phyloP scores from a whole-genome alignment of 2,888 invertebrate species.

The Thyatira batis region DNA sequence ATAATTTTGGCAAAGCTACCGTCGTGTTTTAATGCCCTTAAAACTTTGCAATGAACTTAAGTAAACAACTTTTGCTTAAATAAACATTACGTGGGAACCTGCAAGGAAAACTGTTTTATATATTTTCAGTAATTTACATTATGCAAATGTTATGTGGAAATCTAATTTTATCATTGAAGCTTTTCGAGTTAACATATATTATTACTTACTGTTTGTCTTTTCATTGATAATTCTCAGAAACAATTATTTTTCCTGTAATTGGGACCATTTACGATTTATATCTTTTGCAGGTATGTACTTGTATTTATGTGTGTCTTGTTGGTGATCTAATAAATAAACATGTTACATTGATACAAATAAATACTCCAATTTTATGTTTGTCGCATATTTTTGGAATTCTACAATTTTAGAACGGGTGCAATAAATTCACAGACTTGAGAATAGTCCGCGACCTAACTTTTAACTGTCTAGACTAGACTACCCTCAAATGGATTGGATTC shows the following conservation, averaged over 20 bases:
- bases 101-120: background rate
- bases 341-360: too few species aligned
- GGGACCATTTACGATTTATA: too few species aligned
- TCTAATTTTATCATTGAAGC: background rate
- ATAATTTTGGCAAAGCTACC: background rate
- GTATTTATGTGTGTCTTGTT: too few species aligned
- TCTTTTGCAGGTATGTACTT: too few species aligned
- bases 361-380: too few species aligned
- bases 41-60: background rate
- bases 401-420: background rate
- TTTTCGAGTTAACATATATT: background rate
- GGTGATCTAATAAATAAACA: too few species aligned
- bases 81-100: background rate
- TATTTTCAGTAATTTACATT: background rate
- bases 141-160: background rate
- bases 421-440: background rate
- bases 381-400: background rate
- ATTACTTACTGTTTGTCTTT: too few species aligned
- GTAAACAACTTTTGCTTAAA: background rate
- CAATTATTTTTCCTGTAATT: too few species aligned
- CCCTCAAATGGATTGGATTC: slow-evolving; percentile 14
- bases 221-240: too few species aligned
- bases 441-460: slow-evolving; percentile 10
- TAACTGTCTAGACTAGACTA: slow-evolving; percentile 22
- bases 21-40: background rate